phyloP scores from a whole-genome alignment of 2,797 vertebrate genomes.

The Lepidocolaptes lacrymiger region DNA sequence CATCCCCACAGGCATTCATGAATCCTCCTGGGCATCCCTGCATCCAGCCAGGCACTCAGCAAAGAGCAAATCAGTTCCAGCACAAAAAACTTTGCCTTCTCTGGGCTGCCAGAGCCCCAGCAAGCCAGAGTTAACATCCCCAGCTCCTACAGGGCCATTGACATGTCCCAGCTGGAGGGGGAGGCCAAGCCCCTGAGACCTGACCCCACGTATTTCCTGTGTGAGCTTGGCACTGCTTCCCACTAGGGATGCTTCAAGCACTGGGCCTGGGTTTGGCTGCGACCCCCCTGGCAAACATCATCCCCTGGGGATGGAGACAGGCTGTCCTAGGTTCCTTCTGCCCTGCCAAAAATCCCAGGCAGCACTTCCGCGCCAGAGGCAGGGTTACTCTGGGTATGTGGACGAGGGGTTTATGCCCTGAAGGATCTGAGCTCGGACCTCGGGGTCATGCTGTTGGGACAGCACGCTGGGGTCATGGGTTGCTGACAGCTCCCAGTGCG shows the following conservation, averaged over 20 bases:
- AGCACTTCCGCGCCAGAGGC: background rate
- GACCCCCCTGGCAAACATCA: background rate
- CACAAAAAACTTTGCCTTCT: background rate
- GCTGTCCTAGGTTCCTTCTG: rapidly evolving
- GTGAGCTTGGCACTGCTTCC: background rate
- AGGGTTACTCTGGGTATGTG: background rate
- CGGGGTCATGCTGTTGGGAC: rapidly evolving
- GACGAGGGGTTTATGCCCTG: background rate
- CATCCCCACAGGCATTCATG: background rate
- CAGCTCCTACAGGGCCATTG: background rate
- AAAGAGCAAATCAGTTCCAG: background rate
- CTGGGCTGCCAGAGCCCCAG: background rate
- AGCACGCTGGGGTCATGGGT: background rate
- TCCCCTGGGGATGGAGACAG: background rate
- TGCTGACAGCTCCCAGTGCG: background rate
- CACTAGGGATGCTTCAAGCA: background rate
- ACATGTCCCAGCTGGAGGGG: background rate
- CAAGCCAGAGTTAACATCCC: background rate
- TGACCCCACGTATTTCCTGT: background rate
- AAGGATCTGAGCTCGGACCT: background rate
- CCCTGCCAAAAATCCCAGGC: background rate
- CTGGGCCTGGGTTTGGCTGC: background rate
- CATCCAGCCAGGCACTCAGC: background rate
- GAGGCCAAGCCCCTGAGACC: background rate
- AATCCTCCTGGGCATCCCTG: background rate